Conservation (phyloP, 2,888 invertebrate genomes). For the Octonoba sinensis region DNA sequence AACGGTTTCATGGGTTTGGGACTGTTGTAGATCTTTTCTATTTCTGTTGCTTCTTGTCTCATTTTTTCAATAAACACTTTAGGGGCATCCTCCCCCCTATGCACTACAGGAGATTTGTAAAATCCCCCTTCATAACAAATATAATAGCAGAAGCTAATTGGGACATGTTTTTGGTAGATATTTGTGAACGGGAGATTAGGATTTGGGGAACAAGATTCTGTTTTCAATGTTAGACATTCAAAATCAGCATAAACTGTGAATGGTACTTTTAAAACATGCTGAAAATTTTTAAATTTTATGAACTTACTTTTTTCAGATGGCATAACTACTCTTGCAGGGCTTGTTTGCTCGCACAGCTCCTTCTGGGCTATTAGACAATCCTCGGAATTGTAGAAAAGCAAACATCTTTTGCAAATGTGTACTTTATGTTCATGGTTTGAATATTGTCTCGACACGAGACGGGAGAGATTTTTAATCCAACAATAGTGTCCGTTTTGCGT, state of each 20-base stretch:
- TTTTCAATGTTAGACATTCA: conserved; percentile 6
- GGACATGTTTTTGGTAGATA: conserved; percentile 13
- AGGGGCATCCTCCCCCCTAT: conserved; percentile 2
- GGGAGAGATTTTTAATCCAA: background rate
- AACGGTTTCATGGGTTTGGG: no score
- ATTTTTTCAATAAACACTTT: conserved; percentile 3
- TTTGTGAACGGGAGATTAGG: background rate
- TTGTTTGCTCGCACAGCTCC: background rate
- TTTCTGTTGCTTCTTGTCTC: background rate
- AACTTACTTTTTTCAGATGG: background rate
- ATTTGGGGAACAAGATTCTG: background rate
- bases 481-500: background rate
- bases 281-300: background rate
- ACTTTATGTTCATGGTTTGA: background rate
- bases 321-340: background rate
- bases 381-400: background rate
- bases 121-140: background rate
- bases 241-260: conserved; percentile 13
- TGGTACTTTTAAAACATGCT: background rate
- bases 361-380: background rate
- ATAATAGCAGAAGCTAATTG: conserved; percentile 16
- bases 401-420: background rate
- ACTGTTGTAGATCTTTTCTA: background rate
- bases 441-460: background rate
- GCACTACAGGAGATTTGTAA: conserved; percentile 1